Conservation (phyloP, 2,113 vertebrate genomes). For the Vicugna pacos region DNA sequence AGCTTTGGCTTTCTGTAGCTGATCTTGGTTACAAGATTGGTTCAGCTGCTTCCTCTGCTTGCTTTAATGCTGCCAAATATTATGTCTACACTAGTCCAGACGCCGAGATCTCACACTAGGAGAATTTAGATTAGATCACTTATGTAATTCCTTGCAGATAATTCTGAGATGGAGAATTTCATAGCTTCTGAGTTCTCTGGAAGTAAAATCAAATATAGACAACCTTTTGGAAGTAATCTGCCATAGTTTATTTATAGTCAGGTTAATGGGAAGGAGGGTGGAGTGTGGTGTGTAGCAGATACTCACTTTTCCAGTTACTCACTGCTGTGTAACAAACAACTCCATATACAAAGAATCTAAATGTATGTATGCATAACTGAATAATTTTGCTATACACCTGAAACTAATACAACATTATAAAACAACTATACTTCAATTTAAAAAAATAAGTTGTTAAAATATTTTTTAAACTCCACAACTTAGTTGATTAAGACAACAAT, state of each 20-base stretch:
- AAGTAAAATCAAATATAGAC: not conserved
- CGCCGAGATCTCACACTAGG: not conserved
- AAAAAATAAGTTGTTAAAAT: no score
- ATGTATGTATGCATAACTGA: no score
- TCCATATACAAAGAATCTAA: no score
- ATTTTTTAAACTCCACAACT: not conserved
- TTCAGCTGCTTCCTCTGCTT: no score
- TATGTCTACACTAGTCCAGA: not conserved
- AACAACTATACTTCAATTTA: no score
- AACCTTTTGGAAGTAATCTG: not conserved
- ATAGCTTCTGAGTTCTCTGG: not conserved
- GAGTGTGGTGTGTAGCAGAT: fast-evolving
- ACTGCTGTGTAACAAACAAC: not conserved
- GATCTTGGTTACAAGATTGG: not conserved
- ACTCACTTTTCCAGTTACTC: not conserved
- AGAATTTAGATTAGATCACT: not conserved
- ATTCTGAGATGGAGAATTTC: not conserved
- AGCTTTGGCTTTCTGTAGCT: not conserved
- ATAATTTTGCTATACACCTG: no score
- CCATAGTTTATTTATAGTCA: not conserved
- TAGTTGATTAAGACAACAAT: not conserved
- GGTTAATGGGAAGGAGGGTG: no score
- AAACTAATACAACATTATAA: no score
- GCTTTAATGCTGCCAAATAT: not conserved
- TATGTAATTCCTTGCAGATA: not conserved